phyloP scores from a whole-genome alignment of 2,113 vertebrate species.

The Campylorhamphus procurvoides region DNA sequence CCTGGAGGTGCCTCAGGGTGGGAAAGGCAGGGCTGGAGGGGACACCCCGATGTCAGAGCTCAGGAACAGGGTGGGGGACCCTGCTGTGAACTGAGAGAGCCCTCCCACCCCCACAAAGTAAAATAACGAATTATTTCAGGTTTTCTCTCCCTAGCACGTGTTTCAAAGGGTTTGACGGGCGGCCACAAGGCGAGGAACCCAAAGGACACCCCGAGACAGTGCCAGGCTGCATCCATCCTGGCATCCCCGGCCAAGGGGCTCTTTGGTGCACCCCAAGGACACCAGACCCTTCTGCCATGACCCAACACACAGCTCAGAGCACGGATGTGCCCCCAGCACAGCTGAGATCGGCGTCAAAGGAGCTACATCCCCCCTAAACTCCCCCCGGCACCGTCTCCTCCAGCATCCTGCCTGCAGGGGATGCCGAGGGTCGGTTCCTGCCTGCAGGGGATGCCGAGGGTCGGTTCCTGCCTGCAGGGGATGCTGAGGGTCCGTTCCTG shows the following conservation, averaged over 20 bases:
- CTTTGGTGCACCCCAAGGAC: background rate
- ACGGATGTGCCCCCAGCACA: accelerated
- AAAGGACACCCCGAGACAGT: background rate
- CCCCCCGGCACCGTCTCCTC: background rate
- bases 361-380: background rate
- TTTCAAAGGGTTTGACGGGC: background rate
- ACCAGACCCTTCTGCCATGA: background rate
- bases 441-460: no score
- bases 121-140: background rate
- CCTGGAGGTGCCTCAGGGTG: background rate
- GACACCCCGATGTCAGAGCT: accelerated
- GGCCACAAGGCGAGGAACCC: background rate
- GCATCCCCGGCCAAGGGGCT: background rate
- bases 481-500: background rate
- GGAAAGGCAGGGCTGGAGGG: background rate
- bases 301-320: background rate
- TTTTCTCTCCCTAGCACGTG: background rate
- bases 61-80: background rate
- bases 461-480: background rate
- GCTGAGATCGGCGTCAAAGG: background rate
- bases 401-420: background rate
- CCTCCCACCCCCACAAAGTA: accelerated
- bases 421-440: no score
- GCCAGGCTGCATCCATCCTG: background rate
- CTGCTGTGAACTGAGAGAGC: background rate